Conservation (phyloP, 2,797 vertebrate species). For the Myotis daubentonii region DNA sequence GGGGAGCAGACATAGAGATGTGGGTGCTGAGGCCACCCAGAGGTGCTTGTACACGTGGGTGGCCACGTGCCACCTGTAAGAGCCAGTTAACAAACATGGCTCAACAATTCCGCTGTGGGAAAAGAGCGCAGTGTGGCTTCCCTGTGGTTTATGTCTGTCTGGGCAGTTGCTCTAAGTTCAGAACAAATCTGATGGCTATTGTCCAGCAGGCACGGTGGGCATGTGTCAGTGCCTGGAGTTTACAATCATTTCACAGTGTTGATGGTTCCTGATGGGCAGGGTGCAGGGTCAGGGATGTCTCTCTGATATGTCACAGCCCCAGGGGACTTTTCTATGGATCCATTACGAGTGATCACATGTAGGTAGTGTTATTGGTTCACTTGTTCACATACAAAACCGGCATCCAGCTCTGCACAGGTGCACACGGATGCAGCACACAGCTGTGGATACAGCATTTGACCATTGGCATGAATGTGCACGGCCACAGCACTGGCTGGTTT, state of each 20-base stretch:
- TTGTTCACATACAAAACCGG: not conserved
- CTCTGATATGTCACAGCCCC: not conserved
- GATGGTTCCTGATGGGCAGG: not conserved
- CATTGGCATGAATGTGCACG: accelerated
- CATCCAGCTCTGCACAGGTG: no score
- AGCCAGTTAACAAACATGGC: not conserved
- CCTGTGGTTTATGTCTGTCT: not conserved
- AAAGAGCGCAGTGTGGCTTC: accelerated
- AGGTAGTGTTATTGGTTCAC: not conserved
- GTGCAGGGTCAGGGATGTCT: not conserved
- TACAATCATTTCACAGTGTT: accelerated
- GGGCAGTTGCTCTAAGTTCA: not conserved
- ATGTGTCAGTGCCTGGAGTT: not conserved
- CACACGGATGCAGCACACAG: not conserved
- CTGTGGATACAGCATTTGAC: not conserved
- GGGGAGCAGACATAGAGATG: not conserved
- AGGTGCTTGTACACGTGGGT: not conserved
- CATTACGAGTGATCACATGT: not conserved
- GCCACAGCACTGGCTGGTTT: not conserved
- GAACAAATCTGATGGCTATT: not conserved
- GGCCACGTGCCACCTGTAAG: not conserved
- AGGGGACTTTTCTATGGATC: not conserved
- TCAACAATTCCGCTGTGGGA: not conserved
- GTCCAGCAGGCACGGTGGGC: accelerated
- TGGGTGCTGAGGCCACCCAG: not conserved